Conservation (phyloP, 2,797 vertebrate genomes). For the Garrulus glandarius region DNA sequence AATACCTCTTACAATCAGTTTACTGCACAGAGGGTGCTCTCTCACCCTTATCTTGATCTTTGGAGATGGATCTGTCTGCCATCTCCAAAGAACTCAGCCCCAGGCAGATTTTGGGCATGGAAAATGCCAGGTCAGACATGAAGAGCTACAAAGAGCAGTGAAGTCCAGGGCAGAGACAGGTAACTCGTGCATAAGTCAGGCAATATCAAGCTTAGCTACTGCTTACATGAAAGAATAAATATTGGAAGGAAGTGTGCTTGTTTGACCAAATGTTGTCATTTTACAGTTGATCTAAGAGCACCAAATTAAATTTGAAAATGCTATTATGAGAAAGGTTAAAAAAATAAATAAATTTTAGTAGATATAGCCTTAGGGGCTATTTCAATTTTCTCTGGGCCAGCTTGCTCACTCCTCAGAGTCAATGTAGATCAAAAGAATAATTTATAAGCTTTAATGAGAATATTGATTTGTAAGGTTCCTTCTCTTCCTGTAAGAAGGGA, state of each 20-base stretch:
- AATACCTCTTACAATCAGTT: not conserved
- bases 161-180: not conserved
- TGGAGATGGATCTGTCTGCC: not conserved
- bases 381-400: not conserved
- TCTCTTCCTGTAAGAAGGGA: not conserved
- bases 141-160: not conserved
- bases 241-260: not conserved
- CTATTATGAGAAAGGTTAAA: not conserved
- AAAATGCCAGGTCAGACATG: not conserved
- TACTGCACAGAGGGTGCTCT: not conserved
- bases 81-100: not conserved
- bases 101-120: not conserved
- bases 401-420: not conserved
- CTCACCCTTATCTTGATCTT: not conserved
- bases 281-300: not conserved
- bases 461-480: not conserved
- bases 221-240: not conserved
- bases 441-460: constrained; percentile 26
- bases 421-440: constrained; percentile 1
- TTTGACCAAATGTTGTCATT: not conserved
- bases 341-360: not conserved
- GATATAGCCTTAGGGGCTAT: not conserved
- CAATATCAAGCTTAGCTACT: not conserved
- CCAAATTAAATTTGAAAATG: not conserved
- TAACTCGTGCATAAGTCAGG: not conserved